Percentiles rank a stretch among this genome's conserved stretches.
These are phyloP conservation scores for Astropecten irregularis DNA, from an alignment of 53 echinoderm and acorn worm genomes.

Conservation along the genomic window DNA sequence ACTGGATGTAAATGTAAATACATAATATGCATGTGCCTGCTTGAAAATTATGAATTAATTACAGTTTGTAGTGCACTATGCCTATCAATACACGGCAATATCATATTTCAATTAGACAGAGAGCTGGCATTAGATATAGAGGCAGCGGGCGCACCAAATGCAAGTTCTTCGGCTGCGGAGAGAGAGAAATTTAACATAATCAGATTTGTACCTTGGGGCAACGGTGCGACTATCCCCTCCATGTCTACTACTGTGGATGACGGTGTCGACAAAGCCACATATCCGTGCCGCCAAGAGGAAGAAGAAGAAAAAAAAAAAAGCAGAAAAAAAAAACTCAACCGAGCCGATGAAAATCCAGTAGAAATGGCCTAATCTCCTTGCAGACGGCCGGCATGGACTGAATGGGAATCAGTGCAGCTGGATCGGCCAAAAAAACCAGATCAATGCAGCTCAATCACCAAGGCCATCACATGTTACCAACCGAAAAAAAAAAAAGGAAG, in stretches of 20 bases:
- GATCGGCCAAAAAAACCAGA: slow-evolving; percentile 22
- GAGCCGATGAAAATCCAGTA: too few species aligned
- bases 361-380: background rate
- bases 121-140: slow-evolving; percentile 14
- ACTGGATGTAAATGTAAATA: too few species aligned
- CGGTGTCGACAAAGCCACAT: background rate
- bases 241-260: slow-evolving; percentile 10
- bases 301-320: background rate
- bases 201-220: slow-evolving; percentile 25
- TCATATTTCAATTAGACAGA: slow-evolving; percentile 40
- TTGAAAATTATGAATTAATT: slow-evolving; percentile 48
- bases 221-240: slow-evolving; percentile 3
- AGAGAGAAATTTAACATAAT: slow-evolving; percentile 1
- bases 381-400: background rate
- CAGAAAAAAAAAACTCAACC: too few species aligned
- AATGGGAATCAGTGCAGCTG: slow-evolving; percentile 44
- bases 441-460: slow-evolving; percentile 48
- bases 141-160: too few species aligned
- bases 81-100: slow-evolving; percentile 1
- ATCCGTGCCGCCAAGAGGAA: background rate
- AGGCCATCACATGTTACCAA: slow-evolving; percentile 22
- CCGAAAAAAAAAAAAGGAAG: too few species aligned
- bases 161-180: too few species aligned
- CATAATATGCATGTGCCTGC: too few species aligned
- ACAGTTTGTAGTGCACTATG: slow-evolving; percentile 3